Conservation (phyloP, 1,140 invertebrate species). For the Drosophila arawakana region DNA sequence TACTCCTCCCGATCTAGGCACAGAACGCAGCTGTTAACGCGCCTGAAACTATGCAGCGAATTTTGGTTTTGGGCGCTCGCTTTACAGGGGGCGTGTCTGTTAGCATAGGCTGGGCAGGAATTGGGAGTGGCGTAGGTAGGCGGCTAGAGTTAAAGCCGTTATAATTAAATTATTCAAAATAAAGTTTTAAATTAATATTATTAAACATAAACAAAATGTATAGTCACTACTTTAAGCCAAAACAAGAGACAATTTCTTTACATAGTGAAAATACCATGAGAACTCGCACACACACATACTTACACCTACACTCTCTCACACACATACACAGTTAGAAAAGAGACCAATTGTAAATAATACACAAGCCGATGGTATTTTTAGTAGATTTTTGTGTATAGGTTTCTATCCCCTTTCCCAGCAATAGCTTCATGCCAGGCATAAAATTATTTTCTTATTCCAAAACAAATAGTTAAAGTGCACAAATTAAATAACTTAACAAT, state of each 20-base stretch:
- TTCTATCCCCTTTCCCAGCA: slow-evolving; percentile 36
- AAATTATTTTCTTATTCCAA: slow-evolving; percentile 74
- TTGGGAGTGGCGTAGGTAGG: too few species aligned
- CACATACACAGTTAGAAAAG: slow-evolving; percentile 47
- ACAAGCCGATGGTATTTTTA: slow-evolving; percentile 70
- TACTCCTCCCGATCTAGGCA: neutral
- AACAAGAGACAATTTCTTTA: slow-evolving; percentile 60
- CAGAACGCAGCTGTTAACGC: slow-evolving; percentile 50
- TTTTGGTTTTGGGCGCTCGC: slow-evolving; percentile 57
- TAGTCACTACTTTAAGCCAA: slow-evolving; percentile 84
- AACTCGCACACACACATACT: slow-evolving; percentile 39
- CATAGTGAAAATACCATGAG: slow-evolving; percentile 64
- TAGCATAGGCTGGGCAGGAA: neutral
- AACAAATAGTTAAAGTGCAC: slow-evolving; percentile 18
- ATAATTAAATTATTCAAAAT: slow-evolving; percentile 78
- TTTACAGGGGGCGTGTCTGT: slow-evolving; percentile 36
- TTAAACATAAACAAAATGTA: slow-evolving; percentile 84
- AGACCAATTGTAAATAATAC: slow-evolving; percentile 72
- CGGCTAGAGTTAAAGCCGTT: slow-evolving; percentile 1
- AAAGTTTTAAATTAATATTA: slow-evolving; percentile 79
- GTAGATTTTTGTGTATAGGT: slow-evolving; percentile 73
- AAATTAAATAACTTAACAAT: slow-evolving; percentile 22
- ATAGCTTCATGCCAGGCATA: slow-evolving; percentile 66
- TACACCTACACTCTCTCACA: neutral
- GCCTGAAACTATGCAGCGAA: slow-evolving; percentile 70